Conservation (phyloP, 2,113 vertebrate species). For the Psephotus haematonotus region DNA sequence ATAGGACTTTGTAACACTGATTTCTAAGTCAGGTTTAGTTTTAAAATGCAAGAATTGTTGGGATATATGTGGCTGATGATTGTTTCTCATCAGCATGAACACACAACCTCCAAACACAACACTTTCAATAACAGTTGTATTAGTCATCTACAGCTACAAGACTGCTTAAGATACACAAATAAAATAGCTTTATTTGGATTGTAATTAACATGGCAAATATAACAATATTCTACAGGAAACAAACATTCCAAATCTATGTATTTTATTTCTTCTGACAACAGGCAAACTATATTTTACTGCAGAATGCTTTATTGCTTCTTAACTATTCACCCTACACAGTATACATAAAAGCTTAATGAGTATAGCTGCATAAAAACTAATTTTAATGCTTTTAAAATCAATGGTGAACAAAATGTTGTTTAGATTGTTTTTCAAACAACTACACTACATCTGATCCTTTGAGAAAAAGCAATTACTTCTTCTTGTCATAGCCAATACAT, state of each 20-base stretch:
- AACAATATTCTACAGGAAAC: constrained; percentile 54
- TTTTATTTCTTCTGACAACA: constrained; percentile 63
- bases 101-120: not conserved
- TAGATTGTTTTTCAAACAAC: constrained; percentile 70
- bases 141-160: constrained; percentile 44
- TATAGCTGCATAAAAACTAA: constrained; percentile 69
- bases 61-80: not conserved
- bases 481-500: constrained; percentile 70
- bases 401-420: constrained; percentile 73
- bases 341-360: constrained; percentile 71
- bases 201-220: constrained; percentile 70
- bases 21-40: not conserved
- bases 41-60: not conserved
- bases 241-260: constrained; percentile 46
- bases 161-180: constrained; percentile 51
- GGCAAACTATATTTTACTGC: constrained; percentile 65
- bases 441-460: constrained; percentile 55
- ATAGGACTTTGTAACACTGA: not conserved
- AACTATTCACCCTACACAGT: constrained; percentile 58
- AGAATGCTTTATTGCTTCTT: constrained; percentile 67
- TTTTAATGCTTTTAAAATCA: constrained; percentile 78
- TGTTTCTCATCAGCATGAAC: constrained; percentile 10
- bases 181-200: constrained; percentile 67
- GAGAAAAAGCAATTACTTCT: constrained; percentile 73
- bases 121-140: constrained; percentile 47